phyloP scores from a whole-genome alignment of 2,797 vertebrate species.

The Gila robusta region DNA sequence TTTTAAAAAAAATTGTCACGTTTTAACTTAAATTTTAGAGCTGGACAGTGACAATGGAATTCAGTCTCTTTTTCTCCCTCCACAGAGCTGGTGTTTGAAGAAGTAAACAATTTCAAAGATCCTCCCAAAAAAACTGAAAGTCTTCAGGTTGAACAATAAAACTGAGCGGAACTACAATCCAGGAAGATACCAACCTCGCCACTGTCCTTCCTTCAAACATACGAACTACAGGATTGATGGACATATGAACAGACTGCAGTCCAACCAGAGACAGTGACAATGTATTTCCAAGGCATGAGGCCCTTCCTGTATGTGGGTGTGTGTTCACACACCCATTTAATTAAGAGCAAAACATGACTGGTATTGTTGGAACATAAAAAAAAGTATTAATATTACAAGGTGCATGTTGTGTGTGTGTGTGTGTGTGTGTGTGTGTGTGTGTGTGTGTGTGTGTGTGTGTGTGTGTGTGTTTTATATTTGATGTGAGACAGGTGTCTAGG shows the following conservation, averaged over 20 bases:
- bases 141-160: slow-evolving; percentile 90
- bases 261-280: slow-evolving; percentile 42
- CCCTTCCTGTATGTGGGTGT: slow-evolving; percentile 41
- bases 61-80: background rate
- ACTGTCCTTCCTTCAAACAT: slow-evolving; percentile 51
- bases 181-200: slow-evolving; percentile 56
- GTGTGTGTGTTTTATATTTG: slow-evolving; percentile 26
- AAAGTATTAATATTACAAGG: slow-evolving; percentile 39
- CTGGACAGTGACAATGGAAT: background rate
- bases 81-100: slow-evolving; percentile 94
- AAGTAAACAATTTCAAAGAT: slow-evolving; percentile 90
- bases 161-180: slow-evolving; percentile 44
- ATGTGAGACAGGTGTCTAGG: background rate
- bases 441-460: too few relatives aligned
- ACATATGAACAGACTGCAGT: slow-evolving; percentile 39
- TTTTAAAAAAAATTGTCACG: background rate
- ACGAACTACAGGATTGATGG: slow-evolving; percentile 36
- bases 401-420: slow-evolving; percentile 41
- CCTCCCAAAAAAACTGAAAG: slow-evolving; percentile 84
- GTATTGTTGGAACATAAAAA: slow-evolving; percentile 32
- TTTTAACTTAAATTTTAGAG: background rate
- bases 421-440: background rate
- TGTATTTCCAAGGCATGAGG: slow-evolving; percentile 57
- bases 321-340: slow-evolving; percentile 30
- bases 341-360: slow-evolving; percentile 21